Conservation (phyloP, 1,140 invertebrate species). For the Popillia japonica region DNA sequence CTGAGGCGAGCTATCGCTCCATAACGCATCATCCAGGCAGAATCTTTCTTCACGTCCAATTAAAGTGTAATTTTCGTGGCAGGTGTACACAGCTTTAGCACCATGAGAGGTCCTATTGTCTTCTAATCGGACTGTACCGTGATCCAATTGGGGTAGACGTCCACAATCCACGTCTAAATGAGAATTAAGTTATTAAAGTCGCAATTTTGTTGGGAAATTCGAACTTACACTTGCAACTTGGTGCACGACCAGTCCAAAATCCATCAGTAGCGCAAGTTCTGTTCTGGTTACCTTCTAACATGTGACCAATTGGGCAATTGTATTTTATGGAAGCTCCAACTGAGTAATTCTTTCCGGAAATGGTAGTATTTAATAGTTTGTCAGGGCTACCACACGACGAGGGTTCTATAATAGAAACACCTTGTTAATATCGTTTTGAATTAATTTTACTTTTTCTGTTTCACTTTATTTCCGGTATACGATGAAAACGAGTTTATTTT, state of each 20-base stretch:
- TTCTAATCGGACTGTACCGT: conserved; percentile 74
- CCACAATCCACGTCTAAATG: conserved; percentile 84
- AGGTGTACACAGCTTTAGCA: conserved; percentile 77
- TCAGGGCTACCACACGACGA: conserved; percentile 87
- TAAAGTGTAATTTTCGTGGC: conserved; percentile 85
- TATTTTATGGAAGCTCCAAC: conserved; percentile 79
- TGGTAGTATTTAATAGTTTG: conserved; percentile 82
- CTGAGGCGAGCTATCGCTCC: conserved; percentile 80
- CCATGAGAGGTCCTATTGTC: conserved; percentile 80
- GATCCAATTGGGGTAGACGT: conserved; percentile 70
- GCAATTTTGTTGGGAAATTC: background rate
- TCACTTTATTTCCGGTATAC: background rate
- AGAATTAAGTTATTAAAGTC: background rate
- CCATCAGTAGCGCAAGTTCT: conserved; percentile 77
- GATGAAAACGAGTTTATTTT: background rate
- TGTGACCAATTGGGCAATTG: conserved; percentile 82
- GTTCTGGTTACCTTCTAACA: conserved; percentile 75
- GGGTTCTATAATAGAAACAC: conserved; percentile 69
- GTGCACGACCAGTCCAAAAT: conserved; percentile 81
- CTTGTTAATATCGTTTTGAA: too few relatives aligned
- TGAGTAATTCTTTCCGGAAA: conserved; percentile 73
- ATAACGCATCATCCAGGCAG: conserved; percentile 81
- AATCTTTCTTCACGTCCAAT: conserved; percentile 76
- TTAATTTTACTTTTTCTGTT: too few relatives aligned
- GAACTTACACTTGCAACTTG: conserved; percentile 85